Conservation (phyloP, 2,797 vertebrate genomes). For the Rousettus madagascariensis region DNA sequence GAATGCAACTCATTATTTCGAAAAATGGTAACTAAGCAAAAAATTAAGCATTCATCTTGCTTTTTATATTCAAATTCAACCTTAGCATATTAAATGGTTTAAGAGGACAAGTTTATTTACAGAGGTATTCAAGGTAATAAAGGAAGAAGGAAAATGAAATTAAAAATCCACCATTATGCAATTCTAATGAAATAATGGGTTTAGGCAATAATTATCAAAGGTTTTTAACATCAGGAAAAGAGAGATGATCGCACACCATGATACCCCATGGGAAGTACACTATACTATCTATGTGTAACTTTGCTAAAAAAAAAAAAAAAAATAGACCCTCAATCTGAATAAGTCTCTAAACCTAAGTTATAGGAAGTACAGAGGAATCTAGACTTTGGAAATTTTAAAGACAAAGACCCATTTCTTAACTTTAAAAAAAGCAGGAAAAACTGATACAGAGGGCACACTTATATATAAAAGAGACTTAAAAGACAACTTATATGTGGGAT, state of each 20-base stretch:
- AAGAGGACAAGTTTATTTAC: constrained; percentile 15
- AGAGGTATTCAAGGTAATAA: neutral
- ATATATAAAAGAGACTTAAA: neutral
- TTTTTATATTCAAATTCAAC: neutral
- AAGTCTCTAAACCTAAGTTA: neutral
- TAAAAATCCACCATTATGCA: constrained; percentile 5
- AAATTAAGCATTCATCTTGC: neutral
- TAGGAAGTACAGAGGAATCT: neutral
- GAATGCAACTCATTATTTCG: neutral
- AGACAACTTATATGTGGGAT: neutral
- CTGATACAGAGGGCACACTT: neutral
- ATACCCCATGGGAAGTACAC: neutral
- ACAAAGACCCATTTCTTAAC: neutral
- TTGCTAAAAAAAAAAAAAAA: too few relatives aligned
- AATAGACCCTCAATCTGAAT: neutral
- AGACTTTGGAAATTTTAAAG: neutral
- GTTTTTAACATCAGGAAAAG: neutral
- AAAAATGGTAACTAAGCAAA: neutral
- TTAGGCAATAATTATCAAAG: neutral
- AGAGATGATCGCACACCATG: neutral
- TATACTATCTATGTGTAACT: neutral
- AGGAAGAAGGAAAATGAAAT: constrained; percentile 3
- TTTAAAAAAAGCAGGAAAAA: neutral
- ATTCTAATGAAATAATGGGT: neutral
- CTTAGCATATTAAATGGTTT: neutral